These are phyloP conservation scores for Dreissena polymorpha DNA, from an alignment of 1,140 invertebrate genomes.

Conservation along the genomic window DNA sequence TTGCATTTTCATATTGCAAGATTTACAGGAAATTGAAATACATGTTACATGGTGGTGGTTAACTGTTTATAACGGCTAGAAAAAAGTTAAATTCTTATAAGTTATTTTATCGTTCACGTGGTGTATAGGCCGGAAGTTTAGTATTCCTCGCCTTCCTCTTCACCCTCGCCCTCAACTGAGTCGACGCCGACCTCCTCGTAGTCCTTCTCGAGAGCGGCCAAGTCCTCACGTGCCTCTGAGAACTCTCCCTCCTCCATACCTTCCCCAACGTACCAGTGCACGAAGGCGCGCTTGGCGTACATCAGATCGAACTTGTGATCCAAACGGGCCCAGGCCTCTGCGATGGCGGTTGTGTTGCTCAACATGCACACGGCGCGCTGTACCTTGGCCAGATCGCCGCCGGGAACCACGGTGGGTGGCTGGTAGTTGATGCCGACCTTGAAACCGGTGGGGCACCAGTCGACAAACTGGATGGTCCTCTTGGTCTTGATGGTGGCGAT, in stretches of 20 bases:
- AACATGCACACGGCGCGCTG: conserved; percentile 82
- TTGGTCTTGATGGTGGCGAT: conserved; percentile 91
- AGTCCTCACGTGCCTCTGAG: conserved; percentile 89
- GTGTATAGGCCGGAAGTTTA: conserved; percentile 65
- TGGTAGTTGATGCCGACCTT: conserved; percentile 82
- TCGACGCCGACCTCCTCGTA: conserved; percentile 87
- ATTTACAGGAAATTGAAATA: too few species aligned
- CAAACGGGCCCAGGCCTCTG: conserved; percentile 84
- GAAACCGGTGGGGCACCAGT: conserved; percentile 88
- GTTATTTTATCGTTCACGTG: conserved; percentile 82
- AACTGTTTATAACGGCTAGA: too few species aligned
- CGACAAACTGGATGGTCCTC: conserved; percentile 87
- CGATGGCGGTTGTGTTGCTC: conserved; percentile 89
- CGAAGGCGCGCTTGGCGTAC: conserved; percentile 81
- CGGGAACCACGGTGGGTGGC: conserved; percentile 86
- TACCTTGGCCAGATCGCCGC: conserved; percentile 87
- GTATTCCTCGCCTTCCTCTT: conserved; percentile 60
- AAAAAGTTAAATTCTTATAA: too few species aligned
- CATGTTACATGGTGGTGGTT: too few species aligned
- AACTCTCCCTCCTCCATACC: conserved; percentile 86
- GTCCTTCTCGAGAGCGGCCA: conserved; percentile 88
- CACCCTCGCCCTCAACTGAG: conserved; percentile 75
- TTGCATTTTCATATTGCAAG: too few species aligned
- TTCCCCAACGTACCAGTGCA: conserved; percentile 78
- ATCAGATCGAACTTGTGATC: conserved; percentile 84